phyloP scores from a whole-genome alignment of 1,140 invertebrate species.

The Anadara kagoshimensis region DNA sequence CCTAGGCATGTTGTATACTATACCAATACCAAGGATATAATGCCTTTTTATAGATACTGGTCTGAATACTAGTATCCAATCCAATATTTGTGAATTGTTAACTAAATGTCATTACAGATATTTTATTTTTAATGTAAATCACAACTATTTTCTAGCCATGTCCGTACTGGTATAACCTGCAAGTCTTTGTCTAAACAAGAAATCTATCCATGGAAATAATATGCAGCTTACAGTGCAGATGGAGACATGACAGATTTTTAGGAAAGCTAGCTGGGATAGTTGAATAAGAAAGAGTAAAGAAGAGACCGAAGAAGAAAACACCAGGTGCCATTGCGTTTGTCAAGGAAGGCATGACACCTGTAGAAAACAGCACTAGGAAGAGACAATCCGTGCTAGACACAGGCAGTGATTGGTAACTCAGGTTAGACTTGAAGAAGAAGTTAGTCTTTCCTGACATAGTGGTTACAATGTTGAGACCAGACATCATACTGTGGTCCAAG shows the following conservation, averaged over 20 bases:
- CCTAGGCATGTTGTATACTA: too few relatives aligned
- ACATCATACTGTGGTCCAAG: neutral
- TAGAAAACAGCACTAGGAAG: neutral
- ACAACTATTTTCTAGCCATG: too few relatives aligned
- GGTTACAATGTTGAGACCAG: neutral
- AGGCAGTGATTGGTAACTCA: slow-evolving; percentile 15
- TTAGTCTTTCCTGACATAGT: slow-evolving; percentile 22
- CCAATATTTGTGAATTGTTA: too few relatives aligned
- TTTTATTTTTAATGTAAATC: too few relatives aligned
- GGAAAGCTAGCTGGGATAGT: neutral
- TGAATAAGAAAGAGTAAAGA: neutral
- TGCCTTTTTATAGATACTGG: too few relatives aligned
- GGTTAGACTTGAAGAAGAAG: slow-evolving; percentile 16
- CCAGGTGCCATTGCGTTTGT: neutral
- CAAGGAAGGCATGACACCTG: neutral
- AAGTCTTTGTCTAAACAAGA: too few relatives aligned
- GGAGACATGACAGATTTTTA: slow-evolving; percentile 20
- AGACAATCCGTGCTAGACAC: neutral
- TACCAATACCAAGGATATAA: too few relatives aligned
- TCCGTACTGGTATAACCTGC: too few relatives aligned
- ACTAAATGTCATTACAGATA: too few relatives aligned
- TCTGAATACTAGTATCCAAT: too few relatives aligned
- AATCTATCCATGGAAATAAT: too few relatives aligned
- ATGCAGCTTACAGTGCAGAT: slow-evolving; percentile 23
- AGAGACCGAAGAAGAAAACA: too few relatives aligned